Base-by-base conservation (phyloP, 1,140 invertebrate genomes). In the Antheraea mylitta region DNA sequence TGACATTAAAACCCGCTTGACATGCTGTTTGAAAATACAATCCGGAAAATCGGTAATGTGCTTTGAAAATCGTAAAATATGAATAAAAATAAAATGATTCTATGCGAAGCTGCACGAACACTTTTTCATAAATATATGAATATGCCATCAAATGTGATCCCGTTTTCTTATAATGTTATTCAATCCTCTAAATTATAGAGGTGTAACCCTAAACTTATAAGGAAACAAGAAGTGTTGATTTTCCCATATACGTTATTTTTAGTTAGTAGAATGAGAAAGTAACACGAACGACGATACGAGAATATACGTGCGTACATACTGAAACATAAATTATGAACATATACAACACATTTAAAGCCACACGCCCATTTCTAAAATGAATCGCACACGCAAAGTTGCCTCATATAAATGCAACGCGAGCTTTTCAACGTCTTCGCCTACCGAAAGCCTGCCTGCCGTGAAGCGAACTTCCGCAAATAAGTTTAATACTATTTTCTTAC, bases 401-500 rank as follows among this genome's bases (percentile, higher is more conserved):
- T 69, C 71, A 78, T 81, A 73, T 71, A 72, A 75, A 77, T 78
- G 73, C 70, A 68, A 69, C 66, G 64, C 42, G 70, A 77, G 71
- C 66, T 73, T 77, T 76, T 74, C 66, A 66, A 61, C 67, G 66
- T 73, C 72, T 79, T 78, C 60, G 61, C 73, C 67, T 64, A 66
- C 68, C 38, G 16, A 48, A 48, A 36, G 16, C 61, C 30, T 36
- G n/a, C 61, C 62, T 18, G 65, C 58, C 66, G 36, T 66, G 48
- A 36, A 66, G 70, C 61, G 64, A 80, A 80, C 67, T 78, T 78
- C 77, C 77, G 74, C 62, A 76, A 59, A 73, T 75, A 81, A 79
- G 72, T 85, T 85, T 85, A 80, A 83, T 80, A 77, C 76, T 71
- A 72, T 79, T 83, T 75, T 53, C 45, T 53, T 53, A 53, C 45